A percentile compares a stretch with the other conserved stretches of the same genome.
These are phyloP conservation scores for Dendropsophus ebraccatus DNA, from an alignment of 2,113 vertebrate species.

Conservation along the genomic window DNA sequence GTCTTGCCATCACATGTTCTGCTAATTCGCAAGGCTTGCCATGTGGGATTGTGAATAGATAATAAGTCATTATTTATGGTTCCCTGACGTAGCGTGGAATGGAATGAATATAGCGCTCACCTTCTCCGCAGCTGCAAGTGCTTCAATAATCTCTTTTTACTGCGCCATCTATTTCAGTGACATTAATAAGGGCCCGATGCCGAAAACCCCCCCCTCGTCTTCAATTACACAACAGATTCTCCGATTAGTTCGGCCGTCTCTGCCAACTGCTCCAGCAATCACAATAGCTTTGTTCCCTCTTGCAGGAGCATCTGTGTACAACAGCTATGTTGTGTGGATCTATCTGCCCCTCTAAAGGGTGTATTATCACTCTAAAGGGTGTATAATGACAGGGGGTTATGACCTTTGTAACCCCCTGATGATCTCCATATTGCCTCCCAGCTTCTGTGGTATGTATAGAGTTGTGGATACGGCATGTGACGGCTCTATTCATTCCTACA, in stretches of 20 bases:
- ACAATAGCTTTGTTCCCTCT: neutral
- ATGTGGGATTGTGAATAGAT: neutral
- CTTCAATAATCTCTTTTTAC: neutral
- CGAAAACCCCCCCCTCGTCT: neutral
- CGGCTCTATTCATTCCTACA: no score
- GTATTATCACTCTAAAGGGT: no score
- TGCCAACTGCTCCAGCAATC: neutral
- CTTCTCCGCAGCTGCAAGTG: neutral
- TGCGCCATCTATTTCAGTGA: neutral
- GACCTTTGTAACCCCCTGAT: no score
- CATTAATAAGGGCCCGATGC: neutral
- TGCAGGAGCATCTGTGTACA: neutral
- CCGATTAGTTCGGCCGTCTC: neutral
- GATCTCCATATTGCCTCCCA: no score
- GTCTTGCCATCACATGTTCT: neutral
- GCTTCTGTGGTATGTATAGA: no score
- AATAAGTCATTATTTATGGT: constrained; percentile 9
- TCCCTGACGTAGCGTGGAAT: neutral
- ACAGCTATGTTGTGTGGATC: neutral
- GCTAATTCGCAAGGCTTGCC: neutral
- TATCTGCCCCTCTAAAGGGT: neutral
- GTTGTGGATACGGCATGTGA: no score
- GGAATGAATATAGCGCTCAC: neutral
- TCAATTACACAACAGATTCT: neutral
- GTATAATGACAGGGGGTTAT: no score